A percentile compares a stretch with the other conserved stretches of the same genome.
Conservation (phyloP, 2,797 vertebrate genomes). For the Epinephelus awoara region DNA sequence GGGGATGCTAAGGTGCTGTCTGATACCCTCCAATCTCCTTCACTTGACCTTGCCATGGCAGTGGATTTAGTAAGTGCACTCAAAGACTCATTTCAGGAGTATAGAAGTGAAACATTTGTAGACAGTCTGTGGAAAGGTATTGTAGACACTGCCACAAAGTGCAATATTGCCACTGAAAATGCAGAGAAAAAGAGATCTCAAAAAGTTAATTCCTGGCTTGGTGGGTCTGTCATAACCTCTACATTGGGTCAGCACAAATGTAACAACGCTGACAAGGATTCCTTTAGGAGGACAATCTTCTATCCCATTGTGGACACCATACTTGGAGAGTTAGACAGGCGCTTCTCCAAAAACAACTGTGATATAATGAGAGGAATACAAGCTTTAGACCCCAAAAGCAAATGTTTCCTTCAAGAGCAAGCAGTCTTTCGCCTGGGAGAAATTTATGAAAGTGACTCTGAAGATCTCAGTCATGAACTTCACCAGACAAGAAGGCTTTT, state of each 20-base stretch:
- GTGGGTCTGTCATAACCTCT: slow-evolving; percentile 5
- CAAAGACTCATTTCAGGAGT: too few species aligned
- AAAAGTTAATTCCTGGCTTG: neutral
- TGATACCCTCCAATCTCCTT: too few species aligned
- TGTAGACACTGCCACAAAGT: neutral
- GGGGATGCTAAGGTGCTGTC: too few species aligned
- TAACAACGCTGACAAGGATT: neutral
- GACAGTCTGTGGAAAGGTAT: neutral
- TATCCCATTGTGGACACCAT: too few species aligned
- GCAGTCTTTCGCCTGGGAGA: neutral
- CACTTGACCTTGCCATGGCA: too few species aligned
- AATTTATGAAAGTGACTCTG: neutral
- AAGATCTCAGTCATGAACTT: too few species aligned
- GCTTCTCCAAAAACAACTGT: too few species aligned
- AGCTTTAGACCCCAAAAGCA: neutral
- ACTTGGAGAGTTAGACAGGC: too few species aligned
- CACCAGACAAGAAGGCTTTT: too few species aligned
- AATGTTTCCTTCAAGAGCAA: neutral
- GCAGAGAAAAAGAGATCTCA: neutral
- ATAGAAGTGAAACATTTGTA: slow-evolving; percentile 1
- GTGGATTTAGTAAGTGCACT: too few species aligned
- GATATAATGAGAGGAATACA: neutral
- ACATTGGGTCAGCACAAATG: neutral
- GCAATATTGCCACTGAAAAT: neutral
- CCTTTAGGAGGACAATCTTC: neutral